Percentiles rank a stretch among this genome's conserved stretches.
Evolutionary conservation across 2,888 invertebrate genomes (phyloP).

Genomic region (Leptinotarsa haldemani): DNA sequence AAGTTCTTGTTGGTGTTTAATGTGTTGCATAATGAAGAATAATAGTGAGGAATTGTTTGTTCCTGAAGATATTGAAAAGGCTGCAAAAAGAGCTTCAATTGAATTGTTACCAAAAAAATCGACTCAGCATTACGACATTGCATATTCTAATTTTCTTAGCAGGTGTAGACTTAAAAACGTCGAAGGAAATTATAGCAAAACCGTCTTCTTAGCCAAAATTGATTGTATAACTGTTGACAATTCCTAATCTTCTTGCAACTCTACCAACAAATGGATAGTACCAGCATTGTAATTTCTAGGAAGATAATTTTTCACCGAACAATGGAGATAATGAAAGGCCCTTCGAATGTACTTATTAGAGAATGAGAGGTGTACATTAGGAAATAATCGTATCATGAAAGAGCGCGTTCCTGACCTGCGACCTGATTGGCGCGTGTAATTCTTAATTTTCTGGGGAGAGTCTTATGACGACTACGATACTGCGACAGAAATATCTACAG

Average conservation of each 20-base stretch:
- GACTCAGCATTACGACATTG: too few species aligned
- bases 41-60: too few species aligned
- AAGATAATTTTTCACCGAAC: slow-evolving; percentile 7
- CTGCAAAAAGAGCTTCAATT: too few species aligned
- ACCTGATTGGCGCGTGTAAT: slow-evolving; percentile 35
- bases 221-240: neutral
- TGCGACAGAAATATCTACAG: neutral
- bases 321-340: slow-evolving; percentile 5
- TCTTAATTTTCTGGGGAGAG: slow-evolving; percentile 22
- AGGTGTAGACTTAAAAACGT: too few species aligned
- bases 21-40: too few species aligned
- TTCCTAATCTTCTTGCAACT: neutral
- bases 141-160: too few species aligned
- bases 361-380: slow-evolving; percentile 30
- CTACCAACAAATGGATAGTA: slow-evolving; percentile 7
- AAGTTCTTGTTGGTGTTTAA: too few species aligned
- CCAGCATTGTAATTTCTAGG: slow-evolving; percentile 1
- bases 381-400: slow-evolving; percentile 52
- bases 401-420: slow-evolving; percentile 49
- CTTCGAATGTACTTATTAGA: neutral
- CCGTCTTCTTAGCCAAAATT: neutral
- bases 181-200: too few species aligned
- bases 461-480: neutral
- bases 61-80: too few species aligned
- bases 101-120: too few species aligned